These are phyloP conservation scores for Brachycybe producta DNA, from an alignment of 2,888 invertebrate species.

Conservation along the genomic window DNA sequence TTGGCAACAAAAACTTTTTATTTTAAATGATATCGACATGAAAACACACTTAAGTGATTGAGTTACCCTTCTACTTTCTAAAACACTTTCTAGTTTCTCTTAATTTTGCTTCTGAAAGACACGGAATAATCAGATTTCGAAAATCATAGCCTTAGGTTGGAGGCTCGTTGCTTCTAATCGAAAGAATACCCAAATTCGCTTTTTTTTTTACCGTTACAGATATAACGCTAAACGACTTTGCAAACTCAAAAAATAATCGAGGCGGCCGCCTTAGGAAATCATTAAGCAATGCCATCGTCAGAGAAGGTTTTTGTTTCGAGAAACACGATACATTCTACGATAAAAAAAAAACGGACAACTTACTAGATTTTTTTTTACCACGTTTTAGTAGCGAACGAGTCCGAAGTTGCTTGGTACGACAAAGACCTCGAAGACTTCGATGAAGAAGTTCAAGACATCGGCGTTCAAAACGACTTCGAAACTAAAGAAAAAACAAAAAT, in stretches of 20 bases:
- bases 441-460: conserved; percentile 30
- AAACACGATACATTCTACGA: neutral
- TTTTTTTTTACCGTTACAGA: too few species aligned
- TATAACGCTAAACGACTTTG: conserved; percentile 23
- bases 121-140: too few species aligned
- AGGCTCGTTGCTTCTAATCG: too few species aligned
- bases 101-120: too few species aligned
- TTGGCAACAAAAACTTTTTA: too few species aligned
- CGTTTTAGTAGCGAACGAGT: neutral
- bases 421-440: conserved; percentile 39
- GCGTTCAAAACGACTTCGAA: conserved; percentile 30
- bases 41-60: too few species aligned
- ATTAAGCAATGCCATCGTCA: conserved; percentile 18
- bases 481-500: conserved; percentile 19
- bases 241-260: conserved; percentile 18
- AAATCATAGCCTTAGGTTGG: too few species aligned
- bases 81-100: too few species aligned
- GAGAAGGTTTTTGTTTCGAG: conserved; percentile 18
- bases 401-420: conserved; percentile 38
- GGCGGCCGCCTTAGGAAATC: conserved; percentile 22
- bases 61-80: too few species aligned
- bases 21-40: too few species aligned
- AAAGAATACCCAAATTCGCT: too few species aligned
- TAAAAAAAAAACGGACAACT: conserved; percentile 7
- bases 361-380: too few species aligned